Evolutionary conservation across 1,140 invertebrate species (phyloP), one percentile per base, ranked within the genome.

Genomic region (Drosophila santomea): DNA sequence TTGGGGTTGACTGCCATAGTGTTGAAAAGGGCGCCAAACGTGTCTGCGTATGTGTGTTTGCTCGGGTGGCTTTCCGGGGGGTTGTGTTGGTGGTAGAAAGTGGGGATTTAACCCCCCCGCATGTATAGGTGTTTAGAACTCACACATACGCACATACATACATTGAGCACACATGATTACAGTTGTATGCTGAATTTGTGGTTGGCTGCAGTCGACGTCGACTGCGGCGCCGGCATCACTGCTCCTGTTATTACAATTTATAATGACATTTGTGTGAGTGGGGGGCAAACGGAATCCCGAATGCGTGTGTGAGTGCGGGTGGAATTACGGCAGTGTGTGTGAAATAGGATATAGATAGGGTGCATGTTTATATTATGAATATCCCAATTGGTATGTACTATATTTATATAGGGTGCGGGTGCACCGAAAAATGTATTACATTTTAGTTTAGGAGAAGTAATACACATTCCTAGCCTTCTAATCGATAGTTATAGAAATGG

Each of bases 141-240:
- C 5, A 59, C 71, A 59, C 36, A 76, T 15, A 43, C n/a, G 15
- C 15, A 45, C 69, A 72, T 36, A 72, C 81, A 78, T 39, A 74
- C 79, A 83, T 64, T 86, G 78, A 82, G 78, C 83, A 89, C 84
- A 89, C 77, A 89, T 89, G 84, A 89, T 89, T 89, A 89, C 85
- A 89, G 85, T 89, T 89, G 85, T 90, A 89, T 89, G 84, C 80
- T 83, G 84, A 90, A 89, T 90, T 89, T 89, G 84, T 89, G 85
- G 85, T 89, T 69, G 75, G 66, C 71, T 78, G 79, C 77, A 78
- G 82, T 68, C 63, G 32, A 39, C 79, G 79, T 39, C 17, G 61
- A 67, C 66, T 64, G 61, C 48, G 61, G 32, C 32, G 69, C 38
- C 38, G 57, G 61, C 84, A 80, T 77, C 74, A 58, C 84, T 90